Base-by-base conservation (phyloP, 1,140 invertebrate genomes). In the Scaptomyza graminum region DNA sequence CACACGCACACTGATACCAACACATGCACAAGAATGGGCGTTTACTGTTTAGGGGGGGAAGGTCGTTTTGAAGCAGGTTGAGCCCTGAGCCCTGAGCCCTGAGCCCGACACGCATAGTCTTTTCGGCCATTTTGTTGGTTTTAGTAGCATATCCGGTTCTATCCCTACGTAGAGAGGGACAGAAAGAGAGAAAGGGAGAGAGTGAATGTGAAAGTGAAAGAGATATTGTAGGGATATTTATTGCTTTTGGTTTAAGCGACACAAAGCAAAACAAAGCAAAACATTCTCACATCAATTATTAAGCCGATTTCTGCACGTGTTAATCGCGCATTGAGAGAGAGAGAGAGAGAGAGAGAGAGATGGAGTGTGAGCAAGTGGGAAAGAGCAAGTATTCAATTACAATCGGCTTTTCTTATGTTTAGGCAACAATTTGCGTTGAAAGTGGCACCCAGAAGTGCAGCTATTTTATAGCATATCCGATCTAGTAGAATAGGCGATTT, bases 211-310 rank as follows among this genome's bases (percentile, higher is more conserved):
- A 22, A 22, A 22, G 18, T 22, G 34, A 37, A 9, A 37, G 2
- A 41, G 12, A 47, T 51, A 70, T 37, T 73, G 34, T 46, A 68
- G 4, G n/a, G 34, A 46, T 73, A 72, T 72, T 67, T 72, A 72
- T 72, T 72, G 55, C 63, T 61, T 43, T 72, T 54, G 63, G 69
- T 46, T 22, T 22, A 46, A 34, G 63, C 64, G 56, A 71, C 66
- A 67, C 69, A 72, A 72, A 72, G 69, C 69, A 71, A 65, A 66
- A 54, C 44, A 52, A 55, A 51, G 52, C 68, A 72, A 72, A 72
- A 72, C 63, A 72, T 67, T 67, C 18, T 31, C 69, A 44, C 69
- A 72, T 72, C 69, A 72, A 72, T 72, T 72, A 72, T 72, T 72
- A 54, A 72, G 64, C 63, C 63, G 69, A 72, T 72, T 72, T 72